Percentiles rank a stretch among this genome's conserved stretches.
Evolutionary conservation across 2,888 invertebrate species (phyloP).

Genomic region (Meteorus colon): DNA sequence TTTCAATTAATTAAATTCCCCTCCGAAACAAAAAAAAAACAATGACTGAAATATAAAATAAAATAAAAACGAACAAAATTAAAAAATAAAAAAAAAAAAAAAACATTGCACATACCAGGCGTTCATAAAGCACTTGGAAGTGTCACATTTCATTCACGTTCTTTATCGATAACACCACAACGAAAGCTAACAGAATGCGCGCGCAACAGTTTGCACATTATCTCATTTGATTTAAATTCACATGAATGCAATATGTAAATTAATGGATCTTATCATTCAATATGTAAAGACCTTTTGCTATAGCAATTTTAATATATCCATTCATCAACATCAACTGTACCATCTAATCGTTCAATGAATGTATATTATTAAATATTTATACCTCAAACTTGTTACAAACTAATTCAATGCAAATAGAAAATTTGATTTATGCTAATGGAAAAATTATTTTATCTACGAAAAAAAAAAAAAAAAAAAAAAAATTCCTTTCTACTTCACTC

Average conservation of each 20-base stretch:
- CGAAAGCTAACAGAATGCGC: conserved; percentile 16
- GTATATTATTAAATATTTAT: conserved; percentile 39
- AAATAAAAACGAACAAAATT: background rate
- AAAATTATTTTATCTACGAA: background rate
- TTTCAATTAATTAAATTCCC: background rate
- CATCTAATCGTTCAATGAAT: conserved; percentile 35
- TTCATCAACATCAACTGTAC: conserved; percentile 45
- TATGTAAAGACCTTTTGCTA: conserved; percentile 20
- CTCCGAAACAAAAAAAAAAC: background rate
- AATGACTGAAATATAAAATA: background rate
- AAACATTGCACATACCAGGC: conserved; percentile 60
- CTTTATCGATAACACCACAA: conserved; percentile 53
- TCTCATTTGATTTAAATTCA: conserved; percentile 2
- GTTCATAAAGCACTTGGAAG: conserved; percentile 53
- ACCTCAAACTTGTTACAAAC: conserved; percentile 30
- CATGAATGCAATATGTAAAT: conserved; percentile 40
- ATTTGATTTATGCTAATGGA: background rate
- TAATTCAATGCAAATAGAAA: conserved; percentile 48
- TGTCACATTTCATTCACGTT: conserved; percentile 44
- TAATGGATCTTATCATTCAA: conserved; percentile 36
- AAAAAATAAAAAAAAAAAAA: background rate
- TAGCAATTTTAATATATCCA: background rate
- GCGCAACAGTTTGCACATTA: conserved; percentile 47
- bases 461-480: background rate
- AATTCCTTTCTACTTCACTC: background rate